A percentile compares a stretch with the other conserved stretches of the same genome.
Conservation (phyloP, 2,113 vertebrate genomes). For the Pholis gunnellus region DNA sequence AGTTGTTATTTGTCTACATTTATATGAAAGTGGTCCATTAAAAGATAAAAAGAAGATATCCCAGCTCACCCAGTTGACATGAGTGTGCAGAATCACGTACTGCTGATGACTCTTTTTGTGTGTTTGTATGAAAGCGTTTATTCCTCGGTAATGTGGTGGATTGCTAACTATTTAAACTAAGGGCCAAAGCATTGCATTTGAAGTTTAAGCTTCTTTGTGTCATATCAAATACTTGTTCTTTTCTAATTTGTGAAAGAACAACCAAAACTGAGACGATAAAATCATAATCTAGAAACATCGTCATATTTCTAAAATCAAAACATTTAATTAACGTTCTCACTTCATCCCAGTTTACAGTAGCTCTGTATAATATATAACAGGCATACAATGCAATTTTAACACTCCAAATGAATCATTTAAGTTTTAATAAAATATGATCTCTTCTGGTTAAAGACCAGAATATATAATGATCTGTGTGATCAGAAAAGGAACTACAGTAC, state of each 20-base stretch:
- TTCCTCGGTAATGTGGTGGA: background rate
- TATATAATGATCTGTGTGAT: background rate
- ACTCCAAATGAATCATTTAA: background rate
- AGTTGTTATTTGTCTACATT: background rate
- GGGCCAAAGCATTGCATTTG: background rate
- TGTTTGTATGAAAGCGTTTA: background rate
- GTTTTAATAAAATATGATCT: background rate
- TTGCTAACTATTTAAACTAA: background rate
- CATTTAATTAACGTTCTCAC: background rate
- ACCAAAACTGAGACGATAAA: background rate
- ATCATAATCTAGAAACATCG: background rate
- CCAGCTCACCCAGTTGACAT: background rate
- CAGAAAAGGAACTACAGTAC: background rate
- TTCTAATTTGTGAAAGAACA: background rate
- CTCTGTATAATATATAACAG: background rate
- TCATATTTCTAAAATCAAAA: background rate
- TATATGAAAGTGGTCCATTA: background rate
- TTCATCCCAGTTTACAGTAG: background rate
- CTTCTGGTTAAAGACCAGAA: background rate
- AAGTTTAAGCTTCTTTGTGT: background rate
- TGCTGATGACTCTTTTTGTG: background rate
- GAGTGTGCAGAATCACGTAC: background rate
- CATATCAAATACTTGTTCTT: background rate
- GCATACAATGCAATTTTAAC: background rate
- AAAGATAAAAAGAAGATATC: background rate